Evolutionary conservation across 2,113 vertebrate genomes (phyloP), one percentile per base, ranked within the genome.

Genomic region (Leptobrachium leishanense): DNA sequence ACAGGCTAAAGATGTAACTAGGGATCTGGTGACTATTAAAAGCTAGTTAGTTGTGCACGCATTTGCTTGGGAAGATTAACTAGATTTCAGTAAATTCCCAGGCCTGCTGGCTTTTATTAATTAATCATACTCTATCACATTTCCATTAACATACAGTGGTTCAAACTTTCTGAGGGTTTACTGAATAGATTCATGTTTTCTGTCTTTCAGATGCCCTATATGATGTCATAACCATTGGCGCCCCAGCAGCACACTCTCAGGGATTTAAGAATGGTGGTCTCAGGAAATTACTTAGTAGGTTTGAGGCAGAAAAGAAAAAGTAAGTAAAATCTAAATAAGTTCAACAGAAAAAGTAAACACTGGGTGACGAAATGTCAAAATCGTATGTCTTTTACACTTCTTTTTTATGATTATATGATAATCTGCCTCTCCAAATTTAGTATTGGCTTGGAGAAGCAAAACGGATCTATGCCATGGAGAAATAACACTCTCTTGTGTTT

Each of bases 201-300:
- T 82, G 39, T 8, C 2, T 86, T 87, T 3, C 89, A 99, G 98
- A 98, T 88, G 92, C 94, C 20, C 86, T 94, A 81, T 99, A 99
- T 20, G 98, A 99, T 74, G 94, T 99, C 64, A 91, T 99, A 87
- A 99, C 98, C 0, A 95, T 98, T 9, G 98, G 98, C 83, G 98
- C 98, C 43, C 98, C 98, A 0, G 97, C 98, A 2, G 96, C 98
- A 0, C 98, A 99, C 88, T 95, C 92, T 89, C 98, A 98, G 89
- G 98, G 98, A 78, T 99, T 99, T 89, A 98, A 98, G 87, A 95
- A 93, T 9, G 97, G 98, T 15, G 98, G 98, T 82, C 95, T 99
- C 84, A 94, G 95, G 83, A 96, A 95, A 83, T 90, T 98, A 4
- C 90, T 98, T 3, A 93, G 88, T 84, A 93, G 94, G 91, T 97